Conservation (phyloP, 2,888 invertebrate species). For the Tetropium fuscum region DNA sequence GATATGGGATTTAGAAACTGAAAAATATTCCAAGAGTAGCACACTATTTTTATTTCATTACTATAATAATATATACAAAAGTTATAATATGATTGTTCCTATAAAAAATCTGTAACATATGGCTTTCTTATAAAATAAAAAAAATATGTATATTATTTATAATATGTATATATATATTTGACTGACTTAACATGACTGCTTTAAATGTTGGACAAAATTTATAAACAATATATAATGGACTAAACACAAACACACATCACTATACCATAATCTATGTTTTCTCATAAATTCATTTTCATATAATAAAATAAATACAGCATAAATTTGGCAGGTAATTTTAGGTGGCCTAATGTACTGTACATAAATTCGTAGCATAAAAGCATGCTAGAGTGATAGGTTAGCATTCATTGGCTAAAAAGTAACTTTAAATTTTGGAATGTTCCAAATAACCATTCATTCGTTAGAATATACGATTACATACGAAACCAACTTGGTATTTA, state of each 20-base stretch:
- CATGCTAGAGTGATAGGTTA: too few species aligned
- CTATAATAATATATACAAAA: slow-evolving; percentile 49
- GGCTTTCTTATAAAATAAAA: slow-evolving; percentile 44
- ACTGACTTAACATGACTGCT: slow-evolving; percentile 33
- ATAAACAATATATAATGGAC: slow-evolving; percentile 31
- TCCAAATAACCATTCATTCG: not conserved
- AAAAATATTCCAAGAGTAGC: slow-evolving; percentile 30
- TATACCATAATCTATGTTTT: slow-evolving; percentile 21
- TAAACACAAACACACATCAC: slow-evolving; percentile 38
- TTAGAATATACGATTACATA: too few species aligned
- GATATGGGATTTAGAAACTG: too few species aligned
- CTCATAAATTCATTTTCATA: slow-evolving; percentile 20
- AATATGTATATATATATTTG: slow-evolving; percentile 34
- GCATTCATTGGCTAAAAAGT: too few species aligned
- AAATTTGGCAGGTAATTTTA: slow-evolving; percentile 24
- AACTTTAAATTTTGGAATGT: too few species aligned
- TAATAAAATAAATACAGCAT: slow-evolving; percentile 20
- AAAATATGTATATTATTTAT: slow-evolving; percentile 33
- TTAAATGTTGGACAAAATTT: slow-evolving; percentile 32
- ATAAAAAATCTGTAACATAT: slow-evolving; percentile 49
- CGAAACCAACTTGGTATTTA: too few species aligned
- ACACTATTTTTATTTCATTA: slow-evolving; percentile 45
- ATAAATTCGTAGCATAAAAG: slow-evolving; percentile 21
- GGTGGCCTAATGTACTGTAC: slow-evolving; percentile 23
- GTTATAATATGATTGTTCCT: slow-evolving; percentile 47